Evolutionary conservation across 2,888 invertebrate species (phyloP).

Genomic region (Mesorhabditis belari): DNA sequence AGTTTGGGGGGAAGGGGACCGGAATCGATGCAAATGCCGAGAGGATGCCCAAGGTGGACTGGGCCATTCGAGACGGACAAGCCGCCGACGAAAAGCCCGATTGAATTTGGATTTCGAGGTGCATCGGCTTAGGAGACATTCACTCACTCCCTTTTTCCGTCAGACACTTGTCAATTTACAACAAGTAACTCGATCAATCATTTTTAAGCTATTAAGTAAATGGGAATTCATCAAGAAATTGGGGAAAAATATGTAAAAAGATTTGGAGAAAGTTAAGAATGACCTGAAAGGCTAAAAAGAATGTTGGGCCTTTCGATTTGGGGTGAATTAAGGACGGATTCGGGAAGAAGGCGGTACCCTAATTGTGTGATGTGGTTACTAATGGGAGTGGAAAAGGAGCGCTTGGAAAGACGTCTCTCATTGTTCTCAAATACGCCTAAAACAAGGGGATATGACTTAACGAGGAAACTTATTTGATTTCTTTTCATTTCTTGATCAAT

Average conservation of each 20-base stretch:
- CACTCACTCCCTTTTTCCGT: background rate
- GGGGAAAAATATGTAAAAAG: no score
- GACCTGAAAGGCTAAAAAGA: background rate
- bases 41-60: background rate
- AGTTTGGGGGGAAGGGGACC: no score
- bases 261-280: background rate
- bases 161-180: no score
- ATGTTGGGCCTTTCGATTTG: background rate
- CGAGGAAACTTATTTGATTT: no score
- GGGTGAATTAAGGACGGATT: background rate
- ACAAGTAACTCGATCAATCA: no score
- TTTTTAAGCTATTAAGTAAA: no score
- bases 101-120: background rate
- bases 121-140: background rate
- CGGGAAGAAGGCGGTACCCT: background rate
- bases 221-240: no score
- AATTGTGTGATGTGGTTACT: background rate
- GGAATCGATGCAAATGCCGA: background rate
- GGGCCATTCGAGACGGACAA: background rate
- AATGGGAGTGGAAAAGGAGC: background rate
- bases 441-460: no score
- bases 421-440: no score
- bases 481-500: no score
- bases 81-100: background rate
- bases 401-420: no score